phyloP scores from a whole-genome alignment of 2,113 vertebrate species.

The Odobenus rosmarus region DNA sequence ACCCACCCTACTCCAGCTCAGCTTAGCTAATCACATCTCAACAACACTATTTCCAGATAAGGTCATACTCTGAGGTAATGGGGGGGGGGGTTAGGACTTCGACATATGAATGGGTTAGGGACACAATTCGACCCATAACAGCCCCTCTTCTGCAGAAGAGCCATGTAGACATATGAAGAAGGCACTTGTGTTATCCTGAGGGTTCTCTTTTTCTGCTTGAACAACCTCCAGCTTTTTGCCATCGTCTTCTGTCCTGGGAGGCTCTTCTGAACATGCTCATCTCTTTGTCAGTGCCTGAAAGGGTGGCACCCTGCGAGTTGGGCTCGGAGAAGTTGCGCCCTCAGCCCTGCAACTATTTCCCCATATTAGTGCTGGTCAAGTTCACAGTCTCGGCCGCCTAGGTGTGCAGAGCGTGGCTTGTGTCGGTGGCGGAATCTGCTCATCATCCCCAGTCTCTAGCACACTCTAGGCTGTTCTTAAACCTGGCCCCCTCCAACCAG shows the following conservation, averaged over 20 bases:
- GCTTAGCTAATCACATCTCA: neutral
- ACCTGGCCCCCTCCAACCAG: neutral
- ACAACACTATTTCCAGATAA: neutral
- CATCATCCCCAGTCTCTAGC: neutral
- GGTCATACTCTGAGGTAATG: neutral
- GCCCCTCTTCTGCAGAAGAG: neutral
- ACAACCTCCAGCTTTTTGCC: conserved; percentile 9
- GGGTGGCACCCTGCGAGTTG: neutral
- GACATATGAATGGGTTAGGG: too few relatives aligned
- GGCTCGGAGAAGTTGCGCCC: neutral
- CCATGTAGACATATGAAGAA: neutral
- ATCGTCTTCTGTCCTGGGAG: neutral
- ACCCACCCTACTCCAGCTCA: neutral
- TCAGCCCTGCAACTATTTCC: neutral
- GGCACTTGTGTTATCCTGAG: neutral
- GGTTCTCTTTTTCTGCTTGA: conserved; percentile 52
- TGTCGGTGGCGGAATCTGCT: neutral
- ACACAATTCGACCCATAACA: neutral
- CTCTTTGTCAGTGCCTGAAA: conserved; percentile 33
- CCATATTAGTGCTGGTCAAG: neutral
- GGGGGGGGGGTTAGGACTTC: neutral
- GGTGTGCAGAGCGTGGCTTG: neutral
- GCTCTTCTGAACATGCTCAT: conserved; percentile 31
- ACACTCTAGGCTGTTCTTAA: neutral
- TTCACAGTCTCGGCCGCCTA: neutral